phyloP scores from a whole-genome alignment of 2,888 invertebrate genomes.

The Allophyes oxyacanthae region DNA sequence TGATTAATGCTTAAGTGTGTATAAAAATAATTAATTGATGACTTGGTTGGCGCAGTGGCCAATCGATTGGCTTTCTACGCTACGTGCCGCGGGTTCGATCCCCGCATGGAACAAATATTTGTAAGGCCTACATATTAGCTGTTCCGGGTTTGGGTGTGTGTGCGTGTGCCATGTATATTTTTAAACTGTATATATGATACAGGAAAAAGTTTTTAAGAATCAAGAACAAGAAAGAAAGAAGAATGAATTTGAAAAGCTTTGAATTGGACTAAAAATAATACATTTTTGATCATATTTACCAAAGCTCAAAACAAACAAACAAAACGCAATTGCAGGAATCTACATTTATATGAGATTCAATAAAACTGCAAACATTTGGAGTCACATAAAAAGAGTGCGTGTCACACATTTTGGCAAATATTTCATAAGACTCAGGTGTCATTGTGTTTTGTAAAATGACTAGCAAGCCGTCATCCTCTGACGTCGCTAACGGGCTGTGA shows the following conservation, averaged over 20 bases:
- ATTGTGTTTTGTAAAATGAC: slow-evolving; percentile 28
- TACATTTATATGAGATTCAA: slow-evolving; percentile 28
- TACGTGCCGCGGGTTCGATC: too few species aligned
- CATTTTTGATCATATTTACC: neutral
- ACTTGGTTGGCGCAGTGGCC: too few species aligned
- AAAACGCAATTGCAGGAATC: slow-evolving; percentile 24
- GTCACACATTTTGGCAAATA: slow-evolving; percentile 23
- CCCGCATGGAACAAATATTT: too few species aligned
- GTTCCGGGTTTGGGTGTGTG: too few species aligned
- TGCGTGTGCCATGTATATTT: too few species aligned
- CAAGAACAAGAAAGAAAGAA: too few species aligned
- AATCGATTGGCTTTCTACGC: too few species aligned
- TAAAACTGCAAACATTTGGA: slow-evolving; percentile 31
- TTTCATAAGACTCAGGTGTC: slow-evolving; percentile 29
- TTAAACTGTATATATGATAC: too few species aligned
- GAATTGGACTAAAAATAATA: neutral
- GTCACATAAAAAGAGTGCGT: slow-evolving; percentile 26
- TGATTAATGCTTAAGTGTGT: neutral
- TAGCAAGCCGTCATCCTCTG: slow-evolving; percentile 63
- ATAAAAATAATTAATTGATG: too few species aligned
- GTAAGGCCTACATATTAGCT: too few species aligned
- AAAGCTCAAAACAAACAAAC: slow-evolving; percentile 9
- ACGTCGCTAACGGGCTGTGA: slow-evolving; percentile 67
- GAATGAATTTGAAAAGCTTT: too few species aligned
- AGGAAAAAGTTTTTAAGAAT: too few species aligned